Base-by-base conservation (phyloP, 2,888 invertebrate genomes). In the Eupithecia insigniata region DNA sequence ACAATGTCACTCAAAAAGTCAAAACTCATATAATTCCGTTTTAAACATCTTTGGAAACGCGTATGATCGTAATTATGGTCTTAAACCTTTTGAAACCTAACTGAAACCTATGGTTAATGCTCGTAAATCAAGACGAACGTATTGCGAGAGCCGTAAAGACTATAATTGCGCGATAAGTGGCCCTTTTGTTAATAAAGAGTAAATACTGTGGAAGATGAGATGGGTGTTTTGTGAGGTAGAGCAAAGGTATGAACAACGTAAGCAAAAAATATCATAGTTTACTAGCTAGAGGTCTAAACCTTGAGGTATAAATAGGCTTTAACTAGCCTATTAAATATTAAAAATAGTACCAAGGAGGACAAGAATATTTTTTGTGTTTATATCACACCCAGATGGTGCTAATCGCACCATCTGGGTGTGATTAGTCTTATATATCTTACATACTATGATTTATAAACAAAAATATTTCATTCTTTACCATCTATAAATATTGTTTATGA, bases 101-200 rank as follows among this genome's bases (percentile, higher is more conserved):
- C 62, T 43, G 55, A 55, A 60, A 67, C 69, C 74, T 65, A 43
- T 74, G 22, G 69, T 74, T 74, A 74, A 28, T 10, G 67, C 46
- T 70, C 74, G 51, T 74, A 74, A 74, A 74, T 74, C 68, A 69
- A 28, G 58, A 55, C 22, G 70, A 62, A 65, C 60, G 66, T 74
- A 71, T 74, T 69, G 46, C 60, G 39, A 69, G 39, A 58, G 71
- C 39, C 46, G 61, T 76, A 73, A 76, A 69, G 73, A 66, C 64
- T 66, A 65, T 73, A 67, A 76, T 73, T 71, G 65, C 71, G 39
- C 32, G 66, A 69, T 73, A 75, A 73, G 66, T 69, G 68, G 55
- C 66, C 58, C 71, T 71, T 75, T 75, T 75, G 73, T 75, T 73
- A 71, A 74, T 71, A 69, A 68, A 74, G 71, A 71, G 71, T 71